Evolutionary conservation across 2,888 invertebrate species (phyloP), one percentile per base, ranked within the genome.

Genomic region (Ormyrus thymus): DNA sequence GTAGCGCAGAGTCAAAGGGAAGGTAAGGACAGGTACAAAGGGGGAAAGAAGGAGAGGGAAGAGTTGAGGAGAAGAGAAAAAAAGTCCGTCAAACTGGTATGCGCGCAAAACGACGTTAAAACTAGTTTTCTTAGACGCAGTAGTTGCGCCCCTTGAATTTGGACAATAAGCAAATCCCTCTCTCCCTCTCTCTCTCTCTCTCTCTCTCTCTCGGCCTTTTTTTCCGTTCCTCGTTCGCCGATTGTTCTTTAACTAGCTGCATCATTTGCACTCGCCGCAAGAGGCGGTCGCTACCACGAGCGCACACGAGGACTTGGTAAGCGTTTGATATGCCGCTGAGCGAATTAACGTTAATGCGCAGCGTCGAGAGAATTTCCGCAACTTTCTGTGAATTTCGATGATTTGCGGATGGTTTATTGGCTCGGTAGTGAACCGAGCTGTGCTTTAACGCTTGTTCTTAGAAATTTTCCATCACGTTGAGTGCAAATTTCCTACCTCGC

Each of bases 71-170:
- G 58, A 43, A 15, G 10, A 11, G 29, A 51, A 29, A 46, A 68
- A 68, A 59, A 78, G 51, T 65, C n/a, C 43, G 69, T 46, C 48
- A 77, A 78, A 80, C 80, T 78, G 75, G 77, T 80, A 75, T 64
- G 45, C 62, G 61, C 15, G 66, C 13, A 55, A 48, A 68, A 13
- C 64, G 48, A 76, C 69, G 79, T 82, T 81, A 83, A 84, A 86
- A 87, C 87, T 86, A 86, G 87, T 87, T 87, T 82, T 83, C 85
- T 81, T 84, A 82, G 78, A 46, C 64, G 62, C 45, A 56, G 51
- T 3, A 83, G 81, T 86, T 83, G 83, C 83, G 83, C 84, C 87
- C 86, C 83, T 85, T 81, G 78, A 74, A 76, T 82, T 81, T 76
- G 74, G 80, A 82, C 82, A 81, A 83, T 84, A 76, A 84, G 84